Evolutionary conservation across 2,113 vertebrate species (phyloP).

Genomic region (Calidris pugnax): DNA sequence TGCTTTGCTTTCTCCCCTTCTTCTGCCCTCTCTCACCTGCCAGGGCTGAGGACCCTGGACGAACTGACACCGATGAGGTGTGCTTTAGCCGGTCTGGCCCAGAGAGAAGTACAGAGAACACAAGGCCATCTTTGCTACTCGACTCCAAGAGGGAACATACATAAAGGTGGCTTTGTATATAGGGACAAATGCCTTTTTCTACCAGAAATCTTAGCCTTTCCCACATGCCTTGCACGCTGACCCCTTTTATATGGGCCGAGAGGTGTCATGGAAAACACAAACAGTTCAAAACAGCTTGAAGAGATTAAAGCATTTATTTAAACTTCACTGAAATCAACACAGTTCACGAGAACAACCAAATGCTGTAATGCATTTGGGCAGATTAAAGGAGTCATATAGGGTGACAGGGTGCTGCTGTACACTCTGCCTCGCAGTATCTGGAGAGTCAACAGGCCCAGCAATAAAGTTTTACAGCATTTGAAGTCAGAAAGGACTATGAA

Average conservation of each 20-base stretch:
- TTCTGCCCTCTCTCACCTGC: not conserved
- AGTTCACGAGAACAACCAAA: not conserved
- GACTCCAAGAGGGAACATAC: not conserved
- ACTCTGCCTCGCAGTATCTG: not conserved
- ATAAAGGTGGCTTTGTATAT: not conserved
- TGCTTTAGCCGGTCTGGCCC: not conserved
- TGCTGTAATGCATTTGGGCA: not conserved
- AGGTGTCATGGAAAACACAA: not conserved
- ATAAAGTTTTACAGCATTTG: not conserved
- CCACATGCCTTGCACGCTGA: not conserved
- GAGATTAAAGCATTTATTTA: not conserved
- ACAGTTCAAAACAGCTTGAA: not conserved
- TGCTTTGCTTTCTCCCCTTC: not conserved
- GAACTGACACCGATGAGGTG: accelerated
- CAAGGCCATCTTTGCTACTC: not conserved
- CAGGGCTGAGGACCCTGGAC: not conserved
- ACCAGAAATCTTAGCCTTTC: not conserved
- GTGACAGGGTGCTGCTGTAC: not conserved
- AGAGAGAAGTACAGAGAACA: not conserved
- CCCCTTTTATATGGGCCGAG: not conserved
- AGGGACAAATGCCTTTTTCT: not conserved
- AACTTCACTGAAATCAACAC: not conserved
- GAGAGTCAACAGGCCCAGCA: not conserved
- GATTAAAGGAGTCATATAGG: not conserved
- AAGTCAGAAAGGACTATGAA: not conserved